Percentiles rank a stretch among this genome's conserved stretches.
Evolutionary conservation across 2,113 vertebrate species (phyloP).

Genomic region (Myiagra hebetior): DNA sequence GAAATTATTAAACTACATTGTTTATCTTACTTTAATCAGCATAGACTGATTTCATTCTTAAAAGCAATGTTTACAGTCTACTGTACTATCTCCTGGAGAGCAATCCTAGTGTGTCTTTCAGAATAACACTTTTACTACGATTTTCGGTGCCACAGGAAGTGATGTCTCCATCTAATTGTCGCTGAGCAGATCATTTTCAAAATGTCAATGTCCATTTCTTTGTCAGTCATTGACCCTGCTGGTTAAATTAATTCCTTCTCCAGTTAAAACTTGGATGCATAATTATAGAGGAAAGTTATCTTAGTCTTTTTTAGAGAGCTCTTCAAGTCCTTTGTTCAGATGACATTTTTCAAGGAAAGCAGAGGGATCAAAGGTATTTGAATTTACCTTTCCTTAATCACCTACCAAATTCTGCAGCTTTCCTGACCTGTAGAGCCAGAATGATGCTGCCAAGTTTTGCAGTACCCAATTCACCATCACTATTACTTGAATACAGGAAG

Average conservation of each 20-base stretch:
- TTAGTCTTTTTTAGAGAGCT: not conserved
- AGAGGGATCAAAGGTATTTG: not conserved
- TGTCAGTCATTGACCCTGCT: not conserved
- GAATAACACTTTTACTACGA: not conserved
- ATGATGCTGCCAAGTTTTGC: not conserved
- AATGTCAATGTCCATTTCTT: not conserved
- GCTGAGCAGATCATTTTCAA: not conserved
- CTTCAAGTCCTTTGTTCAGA: not conserved
- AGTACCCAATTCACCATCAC: not conserved
- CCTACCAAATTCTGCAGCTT: not conserved
- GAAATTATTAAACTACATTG: not conserved
- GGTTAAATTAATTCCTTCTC: not conserved
- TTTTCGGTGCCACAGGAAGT: not conserved
- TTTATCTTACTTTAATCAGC: not conserved
- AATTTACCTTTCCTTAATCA: not conserved
- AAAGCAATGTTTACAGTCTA: not conserved
- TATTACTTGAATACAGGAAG: not conserved
- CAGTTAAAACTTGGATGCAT: not conserved
- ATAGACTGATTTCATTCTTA: not conserved
- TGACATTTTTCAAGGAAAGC: not conserved
- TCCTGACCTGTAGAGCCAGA: not conserved
- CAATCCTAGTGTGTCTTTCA: not conserved
- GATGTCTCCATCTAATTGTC: not conserved
- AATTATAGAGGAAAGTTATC: not conserved
- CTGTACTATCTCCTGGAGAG: not conserved